Evolutionary conservation across 2,888 invertebrate genomes (phyloP), one percentile per base, ranked within the genome.

Genomic region (Cyclophora punctaria): DNA sequence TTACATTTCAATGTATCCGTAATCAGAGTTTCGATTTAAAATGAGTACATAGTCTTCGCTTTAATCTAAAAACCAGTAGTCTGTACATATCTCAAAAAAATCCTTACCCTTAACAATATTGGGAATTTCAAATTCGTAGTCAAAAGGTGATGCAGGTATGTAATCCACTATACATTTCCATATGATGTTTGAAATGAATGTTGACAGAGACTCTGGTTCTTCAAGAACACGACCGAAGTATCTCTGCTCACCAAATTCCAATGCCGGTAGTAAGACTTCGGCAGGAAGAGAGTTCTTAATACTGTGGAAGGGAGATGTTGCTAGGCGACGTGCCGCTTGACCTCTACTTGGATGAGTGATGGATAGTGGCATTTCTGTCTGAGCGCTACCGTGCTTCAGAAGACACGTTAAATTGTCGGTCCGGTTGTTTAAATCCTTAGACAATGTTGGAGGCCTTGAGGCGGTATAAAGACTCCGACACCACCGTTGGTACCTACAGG

Each of bases 221-320:
- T 75, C 74, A 4, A 67, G 7, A 6, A 84, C 73, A 34, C 71
- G 53, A 1, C 71, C 84, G 54, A 86, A 87, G 60, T 83, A 84
- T 34, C 84, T 68, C 5, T 66, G 70, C 43, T 80, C 70, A 2
- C 76, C 73, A 55, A 85, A 85, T 50, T 56, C 55, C 48, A 84
- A 51, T 3, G 67, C 69, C 2, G 84, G 82, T 5, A 87, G 54
- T 46, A 66, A 76, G 20, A 80, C 76, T 66, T 76, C 73, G 1
- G 57, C 41, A 2, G 20, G 20, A 20, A 20, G 20, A 20, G 20
- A 20, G 20, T 20, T 20, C 20, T 20, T 20, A 20, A 20, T 20
- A 20, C 20, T 20, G 20, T 20, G 20, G 20, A 2, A 20, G 20
- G 20, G 20, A 20, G 20, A 20, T 20, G 20, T 20, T 20, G 20